phyloP scores from a whole-genome alignment of 2,888 invertebrate species.

The Diaphora mendica region DNA sequence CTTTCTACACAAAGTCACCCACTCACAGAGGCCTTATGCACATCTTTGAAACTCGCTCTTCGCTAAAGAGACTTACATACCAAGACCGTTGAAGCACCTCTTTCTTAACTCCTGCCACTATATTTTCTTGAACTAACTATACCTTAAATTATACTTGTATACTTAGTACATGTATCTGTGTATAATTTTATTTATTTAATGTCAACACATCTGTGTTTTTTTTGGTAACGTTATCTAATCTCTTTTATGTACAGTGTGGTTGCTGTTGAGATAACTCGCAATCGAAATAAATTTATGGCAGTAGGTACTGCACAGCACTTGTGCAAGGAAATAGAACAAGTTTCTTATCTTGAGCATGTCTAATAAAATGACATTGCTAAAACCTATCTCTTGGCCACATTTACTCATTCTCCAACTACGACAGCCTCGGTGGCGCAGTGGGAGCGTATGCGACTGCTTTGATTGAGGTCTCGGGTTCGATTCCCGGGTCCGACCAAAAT shows the following conservation, averaged over 20 bases:
- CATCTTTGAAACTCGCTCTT: neutral
- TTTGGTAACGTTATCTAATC: constrained; percentile 10
- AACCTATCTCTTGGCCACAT: neutral
- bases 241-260: neutral
- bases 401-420: neutral
- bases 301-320: neutral
- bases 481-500: too few species aligned
- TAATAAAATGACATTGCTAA: neutral
- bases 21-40: neutral
- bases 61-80: neutral
- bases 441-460: too few species aligned
- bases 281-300: neutral
- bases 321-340: constrained; percentile 1
- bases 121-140: too few species aligned
- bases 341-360: neutral
- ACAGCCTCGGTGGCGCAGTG: too few species aligned
- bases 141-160: too few species aligned
- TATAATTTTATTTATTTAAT: neutral
- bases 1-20: neutral
- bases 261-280: neutral
- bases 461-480: too few species aligned
- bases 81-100: too few species aligned
- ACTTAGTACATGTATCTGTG: neutral
- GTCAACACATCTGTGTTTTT: neutral
- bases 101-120: too few species aligned